phyloP scores from a whole-genome alignment of 2,888 invertebrate genomes.

The Eucriotettix oculatus region DNA sequence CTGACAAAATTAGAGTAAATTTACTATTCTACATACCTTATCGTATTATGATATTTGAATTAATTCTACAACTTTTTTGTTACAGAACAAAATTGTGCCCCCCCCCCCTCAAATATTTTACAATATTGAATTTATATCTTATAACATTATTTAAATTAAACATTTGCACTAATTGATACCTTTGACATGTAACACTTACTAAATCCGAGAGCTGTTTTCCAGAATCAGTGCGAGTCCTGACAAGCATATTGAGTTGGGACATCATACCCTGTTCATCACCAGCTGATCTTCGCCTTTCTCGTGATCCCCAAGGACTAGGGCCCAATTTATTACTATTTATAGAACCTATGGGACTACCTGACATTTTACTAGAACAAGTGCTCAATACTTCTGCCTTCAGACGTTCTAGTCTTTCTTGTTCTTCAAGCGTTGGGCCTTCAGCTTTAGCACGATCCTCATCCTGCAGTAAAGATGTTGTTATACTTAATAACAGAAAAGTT shows the following conservation, averaged over 20 bases:
- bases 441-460: constrained; percentile 52
- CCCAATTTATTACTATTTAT: constrained; percentile 21
- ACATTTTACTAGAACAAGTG: constrained; percentile 20
- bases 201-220: constrained; percentile 76
- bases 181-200: constrained; percentile 22
- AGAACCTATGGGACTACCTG: constrained; percentile 21
- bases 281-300: constrained; percentile 61
- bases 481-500: not conserved
- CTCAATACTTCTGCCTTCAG: constrained; percentile 27
- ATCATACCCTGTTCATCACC: constrained; percentile 57
- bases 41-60: too few relatives aligned
- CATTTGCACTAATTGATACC: too few relatives aligned
- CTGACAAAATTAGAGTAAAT: too few relatives aligned
- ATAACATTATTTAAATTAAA: too few relatives aligned
- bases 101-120: too few relatives aligned
- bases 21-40: too few relatives aligned
- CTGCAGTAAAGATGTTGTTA: constrained; percentile 21
- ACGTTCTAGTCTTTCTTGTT: constrained; percentile 39
- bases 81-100: too few relatives aligned
- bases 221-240: constrained; percentile 69
- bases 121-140: too few relatives aligned
- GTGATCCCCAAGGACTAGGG: constrained; percentile 24
- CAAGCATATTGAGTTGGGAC: constrained; percentile 47
- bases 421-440: constrained; percentile 40
- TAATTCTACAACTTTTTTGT: too few relatives aligned